phyloP scores from a whole-genome alignment of 1,140 invertebrate genomes.

The Drosophila lacertosa region DNA sequence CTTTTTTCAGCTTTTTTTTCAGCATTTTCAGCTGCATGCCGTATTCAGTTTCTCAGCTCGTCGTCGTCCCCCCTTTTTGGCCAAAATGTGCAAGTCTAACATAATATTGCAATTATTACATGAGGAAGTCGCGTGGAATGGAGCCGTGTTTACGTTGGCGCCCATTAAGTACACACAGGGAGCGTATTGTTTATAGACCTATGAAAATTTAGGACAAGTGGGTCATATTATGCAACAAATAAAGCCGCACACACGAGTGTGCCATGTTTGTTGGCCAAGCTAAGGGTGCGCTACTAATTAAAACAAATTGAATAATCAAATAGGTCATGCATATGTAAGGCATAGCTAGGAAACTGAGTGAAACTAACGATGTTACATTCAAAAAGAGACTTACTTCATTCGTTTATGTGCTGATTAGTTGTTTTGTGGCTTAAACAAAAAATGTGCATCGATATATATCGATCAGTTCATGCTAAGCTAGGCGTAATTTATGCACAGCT shows the following conservation, averaged over 20 bases:
- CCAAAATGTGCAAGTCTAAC: slow-evolving; percentile 40
- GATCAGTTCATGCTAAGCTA: no score
- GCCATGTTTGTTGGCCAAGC: background rate
- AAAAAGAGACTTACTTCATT: no score
- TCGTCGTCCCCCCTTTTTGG: slow-evolving; percentile 41
- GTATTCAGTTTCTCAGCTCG: slow-evolving; percentile 47
- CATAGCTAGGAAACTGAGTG: no score
- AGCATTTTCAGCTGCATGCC: slow-evolving; percentile 9
- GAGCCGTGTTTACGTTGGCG: slow-evolving; percentile 1
- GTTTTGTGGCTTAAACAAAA: no score
- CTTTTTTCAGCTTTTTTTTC: slow-evolving; percentile 44
- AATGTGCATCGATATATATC: no score
- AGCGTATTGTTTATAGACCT: slow-evolving; percentile 13
- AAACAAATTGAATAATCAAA: background rate
- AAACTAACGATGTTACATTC: no score
- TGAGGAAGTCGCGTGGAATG: slow-evolving; percentile 54
- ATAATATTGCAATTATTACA: slow-evolving; percentile 74
- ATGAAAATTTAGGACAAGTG: slow-evolving; percentile 10
- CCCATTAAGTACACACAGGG: slow-evolving; percentile 7
- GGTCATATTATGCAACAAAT: slow-evolving; percentile 32
- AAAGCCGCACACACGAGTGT: background rate
- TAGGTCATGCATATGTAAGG: no score
- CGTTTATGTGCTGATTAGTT: no score
- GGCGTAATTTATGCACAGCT: no score
- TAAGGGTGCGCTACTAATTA: background rate